These are phyloP conservation scores for Oxytorus armatus DNA, from an alignment of 2,888 invertebrate species.

Conservation along the genomic window DNA sequence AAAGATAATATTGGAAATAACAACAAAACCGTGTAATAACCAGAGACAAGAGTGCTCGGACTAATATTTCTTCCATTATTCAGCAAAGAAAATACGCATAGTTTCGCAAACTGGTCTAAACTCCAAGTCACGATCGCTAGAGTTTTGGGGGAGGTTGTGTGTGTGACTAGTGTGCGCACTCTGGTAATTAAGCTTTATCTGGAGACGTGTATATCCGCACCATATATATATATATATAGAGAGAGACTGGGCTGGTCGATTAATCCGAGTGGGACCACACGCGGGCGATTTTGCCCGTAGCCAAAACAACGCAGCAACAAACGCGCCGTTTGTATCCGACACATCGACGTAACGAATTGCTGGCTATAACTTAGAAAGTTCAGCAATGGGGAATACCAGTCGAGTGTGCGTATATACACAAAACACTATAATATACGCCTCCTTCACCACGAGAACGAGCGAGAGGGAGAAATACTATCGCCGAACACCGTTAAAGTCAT, in stretches of 20 bases:
- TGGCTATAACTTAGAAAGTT: constrained; percentile 76
- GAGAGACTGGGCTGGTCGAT: constrained; percentile 49
- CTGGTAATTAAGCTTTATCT: constrained; percentile 53
- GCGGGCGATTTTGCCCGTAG: constrained; percentile 62
- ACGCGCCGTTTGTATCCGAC: constrained; percentile 52
- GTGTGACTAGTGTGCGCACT: constrained; percentile 6
- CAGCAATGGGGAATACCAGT: constrained; percentile 49
- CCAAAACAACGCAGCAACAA: constrained; percentile 62
- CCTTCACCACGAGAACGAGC: constrained; percentile 6
- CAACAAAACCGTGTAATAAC: too few relatives aligned
- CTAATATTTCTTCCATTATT: too few relatives aligned
- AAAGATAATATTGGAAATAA: too few relatives aligned
- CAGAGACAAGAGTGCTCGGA: too few relatives aligned
- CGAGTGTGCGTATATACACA: constrained; percentile 12
- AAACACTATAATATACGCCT: constrained; percentile 41
- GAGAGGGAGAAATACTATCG: constrained; percentile 34
- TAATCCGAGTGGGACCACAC: constrained; percentile 61
- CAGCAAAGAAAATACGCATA: background rate
- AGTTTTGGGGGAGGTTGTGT: background rate
- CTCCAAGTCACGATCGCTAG: constrained; percentile 22
- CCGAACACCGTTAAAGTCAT: constrained; percentile 65
- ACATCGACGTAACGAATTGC: constrained; percentile 72
- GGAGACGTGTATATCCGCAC: constrained; percentile 22
- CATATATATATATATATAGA: constrained; percentile 7
- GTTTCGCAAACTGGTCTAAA: constrained; percentile 10